Base-by-base conservation (phyloP, 1,140 invertebrate genomes). In the Pectinophora gossypiella region DNA sequence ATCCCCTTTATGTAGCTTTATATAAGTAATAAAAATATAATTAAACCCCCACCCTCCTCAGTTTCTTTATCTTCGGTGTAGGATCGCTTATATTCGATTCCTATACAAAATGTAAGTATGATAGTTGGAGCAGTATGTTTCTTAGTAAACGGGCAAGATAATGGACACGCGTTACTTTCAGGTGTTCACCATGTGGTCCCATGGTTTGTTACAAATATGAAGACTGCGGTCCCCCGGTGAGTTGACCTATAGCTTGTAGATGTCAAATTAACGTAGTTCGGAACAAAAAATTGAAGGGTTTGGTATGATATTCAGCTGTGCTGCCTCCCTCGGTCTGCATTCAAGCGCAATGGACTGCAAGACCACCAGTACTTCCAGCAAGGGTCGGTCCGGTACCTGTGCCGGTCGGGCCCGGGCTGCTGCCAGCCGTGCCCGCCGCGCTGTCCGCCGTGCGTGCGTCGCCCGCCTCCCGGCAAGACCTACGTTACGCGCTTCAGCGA, bases 131-230 rank as follows among this genome's bases (percentile, higher is more conserved):
- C 27, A 32, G 27, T n/a, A 3, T 2, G 9, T 12, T 32, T n/a
- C 27, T 9, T 32, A 3, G 27, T 3, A 32, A 32, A 9, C 9
- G n/a, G n/a, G n/a, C 2, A 3, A 32, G 7, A 1, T n/a, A 32
- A 32, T 12, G 1, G 7, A 12, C 27, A 32, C 1, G 9, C n/a
- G 22, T 23, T 32, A 13, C 6, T 78, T 73, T 44, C 49, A 85
- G 81, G 80, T 85, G 83, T 72, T 73, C 74, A 5, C 83, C 83
- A 16, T 85, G 83, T 71, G 83, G 83, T 43, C 80, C 83, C 43
- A 83, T 85, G 79, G 76, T 86, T 48, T 86, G 83, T 50, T 87
- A 86, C 52, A 87, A 80, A 74, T 88, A 88, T 55, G 83, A 87
- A 74, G 85, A 88, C 55, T 80, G 77, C 48, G 86, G 86, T 55